Percentiles rank a stretch among this genome's conserved stretches.
phyloP scores from a whole-genome alignment of 2,113 vertebrate genomes.

The Epinephelus lanceolatus region DNA sequence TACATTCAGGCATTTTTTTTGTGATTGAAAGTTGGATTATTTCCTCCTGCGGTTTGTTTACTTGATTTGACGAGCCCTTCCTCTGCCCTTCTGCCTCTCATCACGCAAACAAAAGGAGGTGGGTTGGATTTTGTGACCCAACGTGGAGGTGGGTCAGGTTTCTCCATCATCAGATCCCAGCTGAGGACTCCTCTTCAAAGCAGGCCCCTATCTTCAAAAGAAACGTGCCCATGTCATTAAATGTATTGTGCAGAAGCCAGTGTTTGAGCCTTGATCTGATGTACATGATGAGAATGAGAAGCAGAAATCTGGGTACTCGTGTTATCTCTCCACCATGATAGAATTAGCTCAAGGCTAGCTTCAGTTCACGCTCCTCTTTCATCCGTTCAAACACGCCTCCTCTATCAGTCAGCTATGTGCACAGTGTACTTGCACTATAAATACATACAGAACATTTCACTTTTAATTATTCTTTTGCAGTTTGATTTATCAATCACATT shows the following conservation, averaged over 20 bases:
- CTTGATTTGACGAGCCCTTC: slow-evolving; percentile 1
- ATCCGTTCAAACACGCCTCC: slow-evolving; percentile 59
- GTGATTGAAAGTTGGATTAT: neutral
- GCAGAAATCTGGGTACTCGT: slow-evolving; percentile 58
- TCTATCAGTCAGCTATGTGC: slow-evolving; percentile 54
- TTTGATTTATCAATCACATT: slow-evolving; percentile 26
- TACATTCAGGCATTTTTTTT: neutral
- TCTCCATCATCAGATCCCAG: slow-evolving; percentile 57
- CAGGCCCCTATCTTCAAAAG: slow-evolving; percentile 61
- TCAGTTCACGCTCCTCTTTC: slow-evolving; percentile 68
- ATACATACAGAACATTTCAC: slow-evolving; percentile 39
- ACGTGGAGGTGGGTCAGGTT: slow-evolving; percentile 44
- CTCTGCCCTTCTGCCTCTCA: neutral
- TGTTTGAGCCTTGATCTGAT: slow-evolving; percentile 66
- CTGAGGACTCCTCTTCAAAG: slow-evolving; percentile 69
- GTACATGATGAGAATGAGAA: slow-evolving; percentile 63
- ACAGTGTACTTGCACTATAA: slow-evolving; percentile 30
- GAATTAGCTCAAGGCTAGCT: slow-evolving; percentile 74
- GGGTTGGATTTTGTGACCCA: slow-evolving; percentile 49
- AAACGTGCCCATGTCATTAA: slow-evolving; percentile 42
- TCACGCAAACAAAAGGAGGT: slow-evolving; percentile 19
- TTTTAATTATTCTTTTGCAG: slow-evolving; percentile 34
- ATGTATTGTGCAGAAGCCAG: slow-evolving; percentile 52
- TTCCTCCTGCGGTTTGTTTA: neutral
- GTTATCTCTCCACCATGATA: slow-evolving; percentile 63